Evolutionary conservation across 1,140 invertebrate genomes (phyloP).

Genomic region (Arctopsyche grandis): DNA sequence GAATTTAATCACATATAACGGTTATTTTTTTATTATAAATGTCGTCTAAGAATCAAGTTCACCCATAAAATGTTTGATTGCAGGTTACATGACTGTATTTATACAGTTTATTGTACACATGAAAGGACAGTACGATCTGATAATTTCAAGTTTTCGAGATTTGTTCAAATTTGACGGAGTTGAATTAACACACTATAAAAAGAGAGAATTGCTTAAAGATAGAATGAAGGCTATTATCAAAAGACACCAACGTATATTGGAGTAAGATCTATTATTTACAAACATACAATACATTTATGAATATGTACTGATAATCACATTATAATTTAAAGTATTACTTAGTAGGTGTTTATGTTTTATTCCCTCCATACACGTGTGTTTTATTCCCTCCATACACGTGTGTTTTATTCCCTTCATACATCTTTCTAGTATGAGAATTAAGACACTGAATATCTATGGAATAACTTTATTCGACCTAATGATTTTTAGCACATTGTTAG

Average conservation of each 20-base stretch:
- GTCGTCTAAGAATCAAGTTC: too few species aligned
- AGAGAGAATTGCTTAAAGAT: background rate
- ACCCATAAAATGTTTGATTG: too few species aligned
- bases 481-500: constrained; percentile 12
- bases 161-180: constrained; percentile 36
- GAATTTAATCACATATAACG: too few species aligned
- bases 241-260: constrained; percentile 38
- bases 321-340: too few species aligned
- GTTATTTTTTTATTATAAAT: too few species aligned
- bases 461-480: constrained; percentile 30
- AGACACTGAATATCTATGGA: constrained; percentile 20
- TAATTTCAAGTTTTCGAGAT: constrained; percentile 21
- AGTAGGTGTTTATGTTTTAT: too few species aligned
- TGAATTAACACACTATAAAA: background rate
- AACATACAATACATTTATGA: too few species aligned
- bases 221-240: constrained; percentile 27
- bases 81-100: constrained; percentile 32
- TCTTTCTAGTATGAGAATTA: constrained; percentile 30
- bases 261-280: constrained; percentile 28
- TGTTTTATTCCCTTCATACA: too few species aligned
- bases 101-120: constrained; percentile 37
- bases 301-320: too few species aligned
- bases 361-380: too few species aligned
- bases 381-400: too few species aligned
- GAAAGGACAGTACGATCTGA: constrained; percentile 39